Percentiles rank a stretch among this genome's conserved stretches.
Evolutionary conservation across 2,113 vertebrate genomes (phyloP).

Genomic region (Columba janthina): DNA sequence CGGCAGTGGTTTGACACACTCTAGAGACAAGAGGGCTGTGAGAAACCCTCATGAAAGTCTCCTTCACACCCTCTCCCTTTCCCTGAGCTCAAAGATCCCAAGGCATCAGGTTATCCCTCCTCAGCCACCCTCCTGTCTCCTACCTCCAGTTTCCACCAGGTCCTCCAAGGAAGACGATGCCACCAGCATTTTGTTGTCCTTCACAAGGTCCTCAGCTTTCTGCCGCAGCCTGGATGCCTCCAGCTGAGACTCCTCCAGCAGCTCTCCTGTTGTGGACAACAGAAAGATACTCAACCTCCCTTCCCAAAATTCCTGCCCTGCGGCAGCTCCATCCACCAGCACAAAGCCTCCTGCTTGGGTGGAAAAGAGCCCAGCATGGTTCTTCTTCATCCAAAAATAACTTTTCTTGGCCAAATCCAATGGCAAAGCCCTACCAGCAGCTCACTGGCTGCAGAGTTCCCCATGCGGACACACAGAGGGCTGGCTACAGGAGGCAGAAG

Average conservation of each 20-base stretch:
- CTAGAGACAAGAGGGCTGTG: neutral
- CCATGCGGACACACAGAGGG: neutral
- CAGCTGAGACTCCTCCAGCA: constrained; percentile 92
- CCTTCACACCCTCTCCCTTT: neutral
- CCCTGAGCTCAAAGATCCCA: neutral
- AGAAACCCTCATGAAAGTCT: neutral
- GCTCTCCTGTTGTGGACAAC: constrained; percentile 79
- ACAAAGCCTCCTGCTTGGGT: neutral
- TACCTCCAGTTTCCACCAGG: constrained; percentile 70
- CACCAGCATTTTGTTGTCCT: constrained; percentile 86
- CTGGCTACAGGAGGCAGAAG: neutral
- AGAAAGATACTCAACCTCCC: neutral
- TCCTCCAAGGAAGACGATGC: constrained; percentile 70
- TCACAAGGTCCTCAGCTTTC: constrained; percentile 91
- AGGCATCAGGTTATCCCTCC: neutral
- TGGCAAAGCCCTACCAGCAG: neutral
- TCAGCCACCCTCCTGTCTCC: neutral
- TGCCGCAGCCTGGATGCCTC: constrained; percentile 90
- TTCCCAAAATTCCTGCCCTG: fast-evolving
- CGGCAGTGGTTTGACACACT: neutral
- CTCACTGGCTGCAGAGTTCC: neutral
- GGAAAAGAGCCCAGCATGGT: neutral
- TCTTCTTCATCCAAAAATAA: neutral
- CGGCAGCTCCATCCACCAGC: neutral
- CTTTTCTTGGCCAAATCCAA: neutral